These are phyloP conservation scores for Dryomyza anilis DNA, from an alignment of 2,888 invertebrate genomes.

Conservation along the genomic window DNA sequence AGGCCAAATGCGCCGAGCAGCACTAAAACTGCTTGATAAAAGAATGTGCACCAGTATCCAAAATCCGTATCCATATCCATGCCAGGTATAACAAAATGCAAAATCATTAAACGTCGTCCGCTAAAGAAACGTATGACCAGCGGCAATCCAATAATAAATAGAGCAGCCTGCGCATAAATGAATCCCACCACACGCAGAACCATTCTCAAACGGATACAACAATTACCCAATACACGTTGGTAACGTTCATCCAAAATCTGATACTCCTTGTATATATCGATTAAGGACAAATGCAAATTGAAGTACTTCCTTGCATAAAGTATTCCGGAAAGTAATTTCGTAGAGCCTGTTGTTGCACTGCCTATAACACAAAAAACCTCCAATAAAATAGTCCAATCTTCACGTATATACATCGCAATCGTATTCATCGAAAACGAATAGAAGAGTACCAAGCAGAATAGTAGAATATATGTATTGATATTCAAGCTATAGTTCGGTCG, in stretches of 20 bases:
- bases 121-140: neutral
- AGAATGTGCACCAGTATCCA: conserved; percentile 31
- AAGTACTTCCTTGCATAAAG: neutral
- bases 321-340: conserved; percentile 23
- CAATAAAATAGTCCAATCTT: conserved; percentile 20
- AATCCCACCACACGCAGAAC: conserved; percentile 15
- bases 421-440: conserved; percentile 29
- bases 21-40: conserved; percentile 24
- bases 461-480: conserved; percentile 13
- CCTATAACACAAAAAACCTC: conserved; percentile 32
- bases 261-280: conserved; percentile 11
- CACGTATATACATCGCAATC: conserved; percentile 11
- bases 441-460: conserved; percentile 21
- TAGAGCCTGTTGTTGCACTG: conserved; percentile 27
- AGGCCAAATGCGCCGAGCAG: conserved; percentile 29
- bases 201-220: neutral
- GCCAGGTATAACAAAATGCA: conserved; percentile 31
- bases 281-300: neutral
- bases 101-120: conserved; percentile 16
- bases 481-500: conserved; percentile 26
- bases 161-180: conserved; percentile 6
- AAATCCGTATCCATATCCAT: conserved; percentile 23
- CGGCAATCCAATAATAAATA: conserved; percentile 18
- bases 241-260: conserved; percentile 9
- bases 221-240: neutral